Evolutionary conservation across 2,113 vertebrate genomes (phyloP).

Genomic region (Drymodes brunneopygia): DNA sequence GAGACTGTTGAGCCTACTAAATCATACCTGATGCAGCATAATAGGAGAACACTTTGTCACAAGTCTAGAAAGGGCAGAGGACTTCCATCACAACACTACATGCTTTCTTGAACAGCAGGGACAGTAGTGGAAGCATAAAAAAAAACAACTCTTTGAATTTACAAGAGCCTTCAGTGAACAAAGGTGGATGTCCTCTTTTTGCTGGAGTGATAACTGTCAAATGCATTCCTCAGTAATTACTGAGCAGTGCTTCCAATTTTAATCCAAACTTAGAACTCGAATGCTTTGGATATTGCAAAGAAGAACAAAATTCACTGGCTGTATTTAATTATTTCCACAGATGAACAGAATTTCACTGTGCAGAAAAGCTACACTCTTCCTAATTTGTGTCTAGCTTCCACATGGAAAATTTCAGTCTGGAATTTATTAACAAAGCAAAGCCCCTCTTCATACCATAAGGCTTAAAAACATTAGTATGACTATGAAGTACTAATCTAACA

Average conservation of each 20-base stretch:
- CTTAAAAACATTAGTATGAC: not conserved
- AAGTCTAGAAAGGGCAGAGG: not conserved
- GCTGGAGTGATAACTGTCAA: not conserved
- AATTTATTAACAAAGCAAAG: not conserved
- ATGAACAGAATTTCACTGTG: not conserved
- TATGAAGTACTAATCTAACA: not conserved
- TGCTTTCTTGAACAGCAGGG: not conserved
- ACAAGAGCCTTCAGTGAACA: not conserved
- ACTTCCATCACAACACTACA: not conserved
- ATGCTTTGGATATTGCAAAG: not conserved
- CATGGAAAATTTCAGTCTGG: not conserved
- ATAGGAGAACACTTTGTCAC: not conserved
- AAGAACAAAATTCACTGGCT: not conserved
- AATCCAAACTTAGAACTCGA: not conserved
- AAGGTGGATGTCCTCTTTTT: not conserved
- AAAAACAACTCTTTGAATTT: not conserved
- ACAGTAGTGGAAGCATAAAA: not conserved
- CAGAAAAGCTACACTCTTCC: not conserved
- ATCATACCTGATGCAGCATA: not conserved
- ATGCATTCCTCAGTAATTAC: not conserved
- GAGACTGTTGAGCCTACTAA: not conserved
- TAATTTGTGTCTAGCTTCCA: not conserved
- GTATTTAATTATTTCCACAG: not conserved
- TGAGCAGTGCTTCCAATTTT: not conserved
- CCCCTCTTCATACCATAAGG: not conserved